These are phyloP conservation scores for Metopolophium dirhodum DNA, from an alignment of 1,140 invertebrate genomes.

Conservation along the genomic window DNA sequence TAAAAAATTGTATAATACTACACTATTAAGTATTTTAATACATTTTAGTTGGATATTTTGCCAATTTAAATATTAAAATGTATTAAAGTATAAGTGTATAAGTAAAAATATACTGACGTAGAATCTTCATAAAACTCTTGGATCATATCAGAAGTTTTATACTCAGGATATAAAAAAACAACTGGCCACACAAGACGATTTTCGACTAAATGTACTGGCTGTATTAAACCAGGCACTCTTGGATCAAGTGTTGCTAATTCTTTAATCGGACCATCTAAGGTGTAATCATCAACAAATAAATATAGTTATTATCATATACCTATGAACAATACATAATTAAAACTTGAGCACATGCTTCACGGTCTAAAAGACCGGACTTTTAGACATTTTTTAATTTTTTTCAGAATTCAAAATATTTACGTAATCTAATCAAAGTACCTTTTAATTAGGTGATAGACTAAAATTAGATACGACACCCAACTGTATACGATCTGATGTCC, in stretches of 20 bases:
- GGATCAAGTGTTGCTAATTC: slow-evolving; percentile 61
- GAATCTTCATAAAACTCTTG: slow-evolving; percentile 76
- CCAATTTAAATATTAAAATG: not conserved
- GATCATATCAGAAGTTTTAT: slow-evolving; percentile 74
- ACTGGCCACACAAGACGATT: slow-evolving; percentile 79
- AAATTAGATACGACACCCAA: too few species aligned
- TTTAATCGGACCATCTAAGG: slow-evolving; percentile 30
- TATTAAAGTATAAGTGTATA: not conserved
- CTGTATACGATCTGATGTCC: too few species aligned
- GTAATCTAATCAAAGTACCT: too few species aligned
- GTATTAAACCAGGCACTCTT: slow-evolving; percentile 69
- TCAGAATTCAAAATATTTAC: too few species aligned
- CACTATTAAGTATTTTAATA: not conserved
- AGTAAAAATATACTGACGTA: slow-evolving; percentile 66
- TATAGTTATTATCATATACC: not conserved
- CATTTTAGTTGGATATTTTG: not conserved
- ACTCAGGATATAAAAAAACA: slow-evolving; percentile 84
- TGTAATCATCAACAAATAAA: not conserved
- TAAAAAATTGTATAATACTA: not conserved
- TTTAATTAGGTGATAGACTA: too few species aligned
- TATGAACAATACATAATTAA: not conserved
- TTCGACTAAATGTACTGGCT: slow-evolving; percentile 69
- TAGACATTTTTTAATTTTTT: too few species aligned
- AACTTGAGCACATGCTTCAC: too few species aligned
- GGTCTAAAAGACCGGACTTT: too few species aligned